A percentile compares a stretch with the other conserved stretches of the same genome.
Conservation (phyloP, 1,140 invertebrate genomes). For the Metopolophium dirhodum region DNA sequence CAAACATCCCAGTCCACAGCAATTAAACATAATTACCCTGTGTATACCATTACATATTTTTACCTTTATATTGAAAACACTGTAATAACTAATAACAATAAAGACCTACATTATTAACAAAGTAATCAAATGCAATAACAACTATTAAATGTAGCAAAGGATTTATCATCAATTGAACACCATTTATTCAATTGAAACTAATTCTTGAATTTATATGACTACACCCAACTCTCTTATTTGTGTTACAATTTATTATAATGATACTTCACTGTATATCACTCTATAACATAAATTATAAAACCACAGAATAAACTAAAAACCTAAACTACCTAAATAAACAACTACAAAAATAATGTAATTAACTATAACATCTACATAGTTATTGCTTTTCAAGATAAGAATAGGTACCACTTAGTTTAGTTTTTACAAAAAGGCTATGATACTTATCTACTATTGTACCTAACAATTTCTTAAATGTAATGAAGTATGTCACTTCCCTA, state of each 20-base stretch:
- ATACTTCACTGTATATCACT: background rate
- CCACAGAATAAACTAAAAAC: background rate
- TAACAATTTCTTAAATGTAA: background rate
- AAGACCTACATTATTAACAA: background rate
- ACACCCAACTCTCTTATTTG: background rate
- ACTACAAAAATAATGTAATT: background rate
- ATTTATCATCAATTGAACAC: background rate
- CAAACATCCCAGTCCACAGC: background rate
- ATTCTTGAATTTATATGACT: background rate
- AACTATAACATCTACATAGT: background rate
- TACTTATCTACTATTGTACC: background rate
- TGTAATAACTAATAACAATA: background rate
- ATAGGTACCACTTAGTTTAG: background rate
- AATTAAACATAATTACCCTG: background rate
- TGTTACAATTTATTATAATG: background rate
- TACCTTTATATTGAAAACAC: background rate
- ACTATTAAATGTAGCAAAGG: background rate
- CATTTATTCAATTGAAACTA: slow-evolving; percentile 29
- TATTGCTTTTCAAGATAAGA: background rate
- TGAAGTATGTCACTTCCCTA: background rate
- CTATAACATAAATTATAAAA: background rate
- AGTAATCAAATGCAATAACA: background rate
- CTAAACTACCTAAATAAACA: too few relatives aligned
- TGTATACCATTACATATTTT: background rate
- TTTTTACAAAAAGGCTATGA: background rate